Percentiles rank a stretch among this genome's conserved stretches.
Evolutionary conservation across 2,113 vertebrate species (phyloP).

Genomic region (Anthoscopus minutus): DNA sequence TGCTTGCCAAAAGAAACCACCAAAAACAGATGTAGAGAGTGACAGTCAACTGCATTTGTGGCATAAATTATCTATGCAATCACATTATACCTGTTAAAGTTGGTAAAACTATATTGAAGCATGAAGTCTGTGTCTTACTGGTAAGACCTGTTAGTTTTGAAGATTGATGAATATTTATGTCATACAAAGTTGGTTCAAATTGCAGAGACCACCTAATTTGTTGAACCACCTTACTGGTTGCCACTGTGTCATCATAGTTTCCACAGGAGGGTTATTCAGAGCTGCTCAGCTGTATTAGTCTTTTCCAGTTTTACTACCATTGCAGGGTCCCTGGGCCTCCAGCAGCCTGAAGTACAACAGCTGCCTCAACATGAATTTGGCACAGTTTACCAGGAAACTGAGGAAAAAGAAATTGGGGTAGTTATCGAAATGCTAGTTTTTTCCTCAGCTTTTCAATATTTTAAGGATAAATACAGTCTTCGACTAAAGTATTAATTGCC

Average conservation of each 20-base stretch:
- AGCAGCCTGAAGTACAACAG: neutral
- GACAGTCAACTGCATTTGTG: neutral
- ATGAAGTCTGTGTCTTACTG: neutral
- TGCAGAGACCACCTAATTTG: slow-evolving; percentile 20
- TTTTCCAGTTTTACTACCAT: slow-evolving; percentile 22
- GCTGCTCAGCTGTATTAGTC: slow-evolving; percentile 17
- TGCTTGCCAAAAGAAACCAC: neutral
- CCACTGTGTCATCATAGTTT: neutral
- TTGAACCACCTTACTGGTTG: neutral
- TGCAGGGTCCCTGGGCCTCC: slow-evolving; percentile 2
- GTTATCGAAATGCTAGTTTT: neutral
- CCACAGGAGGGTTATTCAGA: slow-evolving; percentile 25
- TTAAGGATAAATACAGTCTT: neutral
- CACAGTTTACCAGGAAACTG: neutral
- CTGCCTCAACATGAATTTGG: slow-evolving; percentile 33
- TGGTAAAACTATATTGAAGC: neutral
- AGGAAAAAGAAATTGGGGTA: neutral
- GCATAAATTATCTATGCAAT: neutral
- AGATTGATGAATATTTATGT: neutral
- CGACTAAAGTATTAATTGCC: neutral
- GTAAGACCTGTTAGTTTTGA: neutral
- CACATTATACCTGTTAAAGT: neutral
- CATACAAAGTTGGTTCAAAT: neutral
- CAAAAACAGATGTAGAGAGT: neutral
- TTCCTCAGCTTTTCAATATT: neutral